Evolutionary conservation across 2,888 invertebrate genomes (phyloP).

Genomic region (Idaea dimidiata): DNA sequence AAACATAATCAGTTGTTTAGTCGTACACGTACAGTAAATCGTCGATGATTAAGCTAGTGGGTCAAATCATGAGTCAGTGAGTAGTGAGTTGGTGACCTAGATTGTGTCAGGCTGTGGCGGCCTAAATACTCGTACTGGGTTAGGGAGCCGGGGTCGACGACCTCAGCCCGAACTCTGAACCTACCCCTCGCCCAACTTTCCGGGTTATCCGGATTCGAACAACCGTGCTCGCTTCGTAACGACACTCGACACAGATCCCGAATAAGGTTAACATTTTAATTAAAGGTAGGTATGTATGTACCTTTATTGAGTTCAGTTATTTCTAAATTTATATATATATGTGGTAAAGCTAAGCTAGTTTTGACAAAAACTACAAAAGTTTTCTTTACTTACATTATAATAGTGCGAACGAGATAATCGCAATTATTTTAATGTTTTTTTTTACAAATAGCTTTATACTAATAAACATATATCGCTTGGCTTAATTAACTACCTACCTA

Average conservation of each 20-base stretch:
- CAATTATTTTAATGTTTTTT: no score
- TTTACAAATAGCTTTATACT: not conserved
- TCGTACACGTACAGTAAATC: conserved; percentile 33
- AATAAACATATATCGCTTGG: not conserved
- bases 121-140: conserved; percentile 73
- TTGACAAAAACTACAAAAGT: no score
- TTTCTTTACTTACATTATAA: no score
- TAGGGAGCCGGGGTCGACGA: conserved; percentile 73
- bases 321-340: no score
- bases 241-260: not conserved
- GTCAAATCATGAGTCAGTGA: conserved; percentile 64
- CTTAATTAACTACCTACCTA: not conserved
- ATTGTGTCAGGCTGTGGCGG: conserved; percentile 66
- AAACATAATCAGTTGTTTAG: conserved; percentile 30
- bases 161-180: conserved; percentile 53
- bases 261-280: not conserved
- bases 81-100: conserved; percentile 53
- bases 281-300: not conserved
- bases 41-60: conserved; percentile 66
- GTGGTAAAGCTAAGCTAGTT: no score
- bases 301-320: not conserved
- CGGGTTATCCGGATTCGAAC: conserved; percentile 45
- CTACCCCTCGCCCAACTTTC: conserved; percentile 54
- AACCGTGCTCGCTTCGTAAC: not conserved
- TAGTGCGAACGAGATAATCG: no score